These are phyloP conservation scores for Theretra japonica DNA, from an alignment of 2,888 invertebrate genomes.

Conservation along the genomic window DNA sequence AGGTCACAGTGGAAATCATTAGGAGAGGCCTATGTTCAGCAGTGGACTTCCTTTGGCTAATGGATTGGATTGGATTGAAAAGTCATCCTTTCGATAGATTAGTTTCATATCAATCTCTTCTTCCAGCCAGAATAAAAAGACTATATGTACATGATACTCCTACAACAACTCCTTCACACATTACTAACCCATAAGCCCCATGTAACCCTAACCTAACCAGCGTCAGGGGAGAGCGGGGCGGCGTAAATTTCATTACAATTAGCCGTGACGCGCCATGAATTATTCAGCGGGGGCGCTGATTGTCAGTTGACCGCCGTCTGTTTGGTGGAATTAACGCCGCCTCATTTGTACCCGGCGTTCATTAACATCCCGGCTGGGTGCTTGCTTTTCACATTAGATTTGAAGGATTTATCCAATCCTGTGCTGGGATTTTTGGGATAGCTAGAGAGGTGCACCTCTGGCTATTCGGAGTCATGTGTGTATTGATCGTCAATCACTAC, in stretches of 20 bases:
- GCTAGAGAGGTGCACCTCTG: too few relatives aligned
- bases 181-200: slow-evolving; percentile 26
- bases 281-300: slow-evolving; percentile 75
- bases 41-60: too few relatives aligned
- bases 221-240: slow-evolving; percentile 48
- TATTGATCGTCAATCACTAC: too few relatives aligned
- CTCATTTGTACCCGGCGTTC: slow-evolving; percentile 62
- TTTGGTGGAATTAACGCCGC: slow-evolving; percentile 63
- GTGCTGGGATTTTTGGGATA: not conserved
- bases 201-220: slow-evolving; percentile 33
- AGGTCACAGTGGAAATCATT: too few relatives aligned
- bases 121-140: not conserved
- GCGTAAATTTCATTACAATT: slow-evolving; percentile 84
- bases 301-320: slow-evolving; percentile 67
- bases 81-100: too few relatives aligned
- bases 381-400: slow-evolving; percentile 13
- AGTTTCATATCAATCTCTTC: not conserved
- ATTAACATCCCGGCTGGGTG: slow-evolving; percentile 54
- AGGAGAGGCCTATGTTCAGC: too few relatives aligned
- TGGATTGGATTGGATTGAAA: too few relatives aligned
- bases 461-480: too few relatives aligned
- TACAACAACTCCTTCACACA: not conserved
- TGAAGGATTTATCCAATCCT: not conserved
- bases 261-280: slow-evolving; percentile 78
- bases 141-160: not conserved